Percentiles rank a stretch among this genome's conserved stretches.
These are phyloP conservation scores for Xanthia togata DNA, from an alignment of 2,888 invertebrate species.

Conservation along the genomic window DNA sequence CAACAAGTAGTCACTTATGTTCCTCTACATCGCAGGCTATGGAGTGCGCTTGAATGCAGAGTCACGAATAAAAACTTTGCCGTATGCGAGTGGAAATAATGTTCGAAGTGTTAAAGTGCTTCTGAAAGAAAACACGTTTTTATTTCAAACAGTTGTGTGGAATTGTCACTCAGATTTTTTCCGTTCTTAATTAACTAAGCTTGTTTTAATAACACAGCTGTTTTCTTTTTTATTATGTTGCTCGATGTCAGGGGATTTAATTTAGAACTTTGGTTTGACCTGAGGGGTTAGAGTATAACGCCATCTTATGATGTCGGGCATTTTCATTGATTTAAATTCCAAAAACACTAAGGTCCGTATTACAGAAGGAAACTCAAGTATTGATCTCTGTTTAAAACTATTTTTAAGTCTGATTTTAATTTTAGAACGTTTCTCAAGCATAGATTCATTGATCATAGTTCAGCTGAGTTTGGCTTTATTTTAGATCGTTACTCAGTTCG, in stretches of 20 bases:
- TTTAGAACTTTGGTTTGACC: slow-evolving; percentile 26
- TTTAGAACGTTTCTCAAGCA: no score
- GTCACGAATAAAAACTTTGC: slow-evolving; percentile 4
- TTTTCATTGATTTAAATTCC: background rate
- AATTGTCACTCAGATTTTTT: background rate
- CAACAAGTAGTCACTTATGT: slow-evolving; percentile 43
- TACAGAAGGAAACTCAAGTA: no score
- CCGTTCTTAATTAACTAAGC: slow-evolving; percentile 34
- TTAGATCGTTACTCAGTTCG: no score
- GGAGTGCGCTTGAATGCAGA: slow-evolving; percentile 32
- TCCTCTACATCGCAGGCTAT: background rate
- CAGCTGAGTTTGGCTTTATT: no score
- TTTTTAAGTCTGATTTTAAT: no score
- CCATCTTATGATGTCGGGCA: background rate
- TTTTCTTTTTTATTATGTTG: slow-evolving; percentile 18
- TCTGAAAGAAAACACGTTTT: background rate
- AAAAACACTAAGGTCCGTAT: no score
- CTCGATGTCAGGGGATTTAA: slow-evolving; percentile 14
- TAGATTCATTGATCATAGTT: no score
- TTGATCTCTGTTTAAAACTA: no score
- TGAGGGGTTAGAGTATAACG: background rate
- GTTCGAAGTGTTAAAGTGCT: background rate
- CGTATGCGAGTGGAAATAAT: background rate
- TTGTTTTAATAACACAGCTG: slow-evolving; percentile 11
- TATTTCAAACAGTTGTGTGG: background rate